A percentile compares a stretch with the other conserved stretches of the same genome.
phyloP scores from a whole-genome alignment of 2,888 invertebrate species.

The Loripinus fragilis region DNA sequence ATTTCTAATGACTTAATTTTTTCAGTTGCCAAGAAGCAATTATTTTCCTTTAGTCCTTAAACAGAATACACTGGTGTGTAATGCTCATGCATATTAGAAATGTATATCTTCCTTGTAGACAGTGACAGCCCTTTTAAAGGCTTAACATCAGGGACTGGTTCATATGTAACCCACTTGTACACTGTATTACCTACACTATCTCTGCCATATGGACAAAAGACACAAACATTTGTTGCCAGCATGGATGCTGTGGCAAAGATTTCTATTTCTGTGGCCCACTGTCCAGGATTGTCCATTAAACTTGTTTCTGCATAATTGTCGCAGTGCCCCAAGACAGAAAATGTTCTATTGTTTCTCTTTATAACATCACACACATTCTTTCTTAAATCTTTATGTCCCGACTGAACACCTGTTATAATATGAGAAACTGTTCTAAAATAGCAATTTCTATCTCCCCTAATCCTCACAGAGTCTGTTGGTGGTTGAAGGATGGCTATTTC shows the following conservation, averaged over 20 bases:
- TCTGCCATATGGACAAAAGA: not conserved
- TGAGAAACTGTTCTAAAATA: not conserved
- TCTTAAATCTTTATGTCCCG: not conserved
- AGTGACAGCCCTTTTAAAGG: not conserved
- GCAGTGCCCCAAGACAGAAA: not conserved
- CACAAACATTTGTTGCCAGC: not conserved
- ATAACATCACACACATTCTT: not conserved
- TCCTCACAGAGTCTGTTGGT: no score
- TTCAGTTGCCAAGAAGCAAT: no score
- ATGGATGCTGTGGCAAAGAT: slow-evolving; percentile 1
- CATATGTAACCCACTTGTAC: not conserved
- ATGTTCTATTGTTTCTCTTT: not conserved
- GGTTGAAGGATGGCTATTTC: no score
- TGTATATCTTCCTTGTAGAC: not conserved
- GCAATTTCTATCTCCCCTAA: no score
- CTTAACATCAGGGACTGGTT: not conserved
- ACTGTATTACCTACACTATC: not conserved
- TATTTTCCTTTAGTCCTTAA: no score
- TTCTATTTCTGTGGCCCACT: not conserved
- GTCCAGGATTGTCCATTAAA: not conserved
- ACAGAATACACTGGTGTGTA: not conserved
- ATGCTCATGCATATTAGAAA: not conserved
- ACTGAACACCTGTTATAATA: not conserved
- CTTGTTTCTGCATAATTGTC: not conserved
- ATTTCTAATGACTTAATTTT: no score